These are phyloP conservation scores for Drosophila niveifrons DNA, from an alignment of 2,888 invertebrate genomes.

Conservation along the genomic window DNA sequence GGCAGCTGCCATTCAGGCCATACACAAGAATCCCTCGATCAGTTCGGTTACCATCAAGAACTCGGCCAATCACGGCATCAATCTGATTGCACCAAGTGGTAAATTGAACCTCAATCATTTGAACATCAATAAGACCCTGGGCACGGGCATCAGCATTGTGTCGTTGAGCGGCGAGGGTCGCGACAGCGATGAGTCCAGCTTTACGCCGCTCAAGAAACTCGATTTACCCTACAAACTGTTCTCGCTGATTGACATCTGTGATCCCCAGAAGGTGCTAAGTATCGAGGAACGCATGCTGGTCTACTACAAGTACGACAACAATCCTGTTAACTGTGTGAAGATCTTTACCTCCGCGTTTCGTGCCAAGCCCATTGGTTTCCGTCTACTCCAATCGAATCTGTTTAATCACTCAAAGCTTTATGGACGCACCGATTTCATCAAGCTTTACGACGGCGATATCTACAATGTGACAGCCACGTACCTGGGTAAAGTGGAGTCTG, in stretches of 20 bases:
- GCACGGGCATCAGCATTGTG: slow-evolving; percentile 95
- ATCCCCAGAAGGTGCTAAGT: slow-evolving; percentile 95
- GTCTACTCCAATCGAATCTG: slow-evolving; percentile 95
- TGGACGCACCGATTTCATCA: slow-evolving; percentile 93
- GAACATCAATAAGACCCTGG: slow-evolving; percentile 92
- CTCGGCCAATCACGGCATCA: slow-evolving; percentile 96
- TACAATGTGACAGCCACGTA: slow-evolving; percentile 92
- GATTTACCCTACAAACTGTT: slow-evolving; percentile 96
- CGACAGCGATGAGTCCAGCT: slow-evolving; percentile 94
- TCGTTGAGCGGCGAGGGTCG: slow-evolving; percentile 97
- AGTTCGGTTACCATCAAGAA: slow-evolving; percentile 93
- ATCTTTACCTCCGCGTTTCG: slow-evolving; percentile 95
- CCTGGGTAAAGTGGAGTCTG: slow-evolving; percentile 90
- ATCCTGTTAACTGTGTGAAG: slow-evolving; percentile 98
- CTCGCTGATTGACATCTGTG: slow-evolving; percentile 98
- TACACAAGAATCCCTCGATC: slow-evolving; percentile 93
- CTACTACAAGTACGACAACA: slow-evolving; percentile 98
- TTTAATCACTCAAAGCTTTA: slow-evolving; percentile 94
- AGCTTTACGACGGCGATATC: slow-evolving; percentile 96
- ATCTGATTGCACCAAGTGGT: slow-evolving; percentile 94
- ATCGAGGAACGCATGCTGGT: slow-evolving; percentile 95
- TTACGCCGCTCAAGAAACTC: slow-evolving; percentile 92
- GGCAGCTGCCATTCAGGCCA: slow-evolving; percentile 95
- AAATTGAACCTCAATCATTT: slow-evolving; percentile 92
- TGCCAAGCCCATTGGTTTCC: slow-evolving; percentile 95